Evolutionary conservation across 2,888 invertebrate species (phyloP).

Genomic region (Cephus spinipes): DNA sequence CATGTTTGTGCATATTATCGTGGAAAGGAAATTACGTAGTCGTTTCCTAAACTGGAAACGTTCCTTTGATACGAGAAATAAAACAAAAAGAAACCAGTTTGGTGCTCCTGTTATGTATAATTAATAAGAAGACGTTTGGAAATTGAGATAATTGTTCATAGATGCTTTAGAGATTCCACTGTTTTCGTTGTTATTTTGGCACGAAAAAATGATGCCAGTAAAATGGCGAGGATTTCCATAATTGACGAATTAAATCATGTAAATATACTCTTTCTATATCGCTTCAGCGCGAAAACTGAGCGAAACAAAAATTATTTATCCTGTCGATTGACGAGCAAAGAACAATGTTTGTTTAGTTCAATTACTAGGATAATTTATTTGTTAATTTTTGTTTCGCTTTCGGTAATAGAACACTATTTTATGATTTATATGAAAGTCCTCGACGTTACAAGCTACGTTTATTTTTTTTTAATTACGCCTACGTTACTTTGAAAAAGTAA

Average conservation of each 20-base stretch:
- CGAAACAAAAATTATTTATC: neutral
- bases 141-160: neutral
- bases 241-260: neutral
- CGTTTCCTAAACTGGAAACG: neutral
- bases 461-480: neutral
- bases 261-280: neutral
- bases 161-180: neutral
- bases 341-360: neutral
- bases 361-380: neutral
- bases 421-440: constrained; percentile 18
- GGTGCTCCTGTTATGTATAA: constrained; percentile 29
- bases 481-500: neutral
- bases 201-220: neutral
- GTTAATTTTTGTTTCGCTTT: neutral
- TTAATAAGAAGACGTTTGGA: neutral
- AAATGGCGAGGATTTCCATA: neutral
- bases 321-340: neutral
- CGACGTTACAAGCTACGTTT: constrained; percentile 26
- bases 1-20: neutral
- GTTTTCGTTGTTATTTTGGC: neutral
- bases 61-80: constrained; percentile 8
- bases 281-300: neutral
- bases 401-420: neutral
- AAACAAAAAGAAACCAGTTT: constrained; percentile 25
- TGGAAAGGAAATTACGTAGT: neutral